Base-by-base conservation (phyloP, 2,113 vertebrate species). In the Thomomys bottae region DNA sequence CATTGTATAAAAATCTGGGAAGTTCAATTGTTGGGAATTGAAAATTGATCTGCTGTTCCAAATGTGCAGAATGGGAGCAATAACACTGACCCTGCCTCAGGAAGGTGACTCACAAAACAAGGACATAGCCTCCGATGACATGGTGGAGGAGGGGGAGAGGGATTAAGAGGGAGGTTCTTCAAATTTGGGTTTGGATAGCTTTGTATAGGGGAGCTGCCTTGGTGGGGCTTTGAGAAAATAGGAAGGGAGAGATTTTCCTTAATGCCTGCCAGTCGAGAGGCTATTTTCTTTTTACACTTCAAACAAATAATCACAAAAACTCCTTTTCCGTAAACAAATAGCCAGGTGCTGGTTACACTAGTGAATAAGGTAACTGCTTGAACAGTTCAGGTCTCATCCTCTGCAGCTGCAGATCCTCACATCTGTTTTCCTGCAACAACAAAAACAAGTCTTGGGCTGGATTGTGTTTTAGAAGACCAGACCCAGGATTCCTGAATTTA, bases 11-110 rank as follows among this genome's bases (percentile, higher is more conserved):
- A 96, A 96, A 90, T 87, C 88, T 30, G 91, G 82, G 67, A 94
- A 95, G 87, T 93, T 92, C 71, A 82, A 64, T 95, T 93, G 32
- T 83, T 85, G 89, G 90, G 45, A 94, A 90, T n/a, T 95, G 88
- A 96, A 94, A 95, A 89, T 92, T 89, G 87, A 96, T 95, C 88
- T 92, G 87, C 73, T 93, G 70, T 95, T 72, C 45, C 67, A 91
- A 93, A 94, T 76, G 66, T 76, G 68, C 59, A 79, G 85, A 89
- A 67, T 76, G 91, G 87, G 84, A 94, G 36, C 59, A 88, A 80
- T 89, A 84, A 92, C 45, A 84, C 6, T 86, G 93, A 95, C 89
- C 92, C 75, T 91, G 57, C 75, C 26, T 87, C 40, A 24, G 28
- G 83, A 94, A 70, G 81, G 76, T 75, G 61, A 90, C 68, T 75